Evolutionary conservation across 2,797 vertebrate species (phyloP).

Genomic region (Danio kyathit): DNA sequence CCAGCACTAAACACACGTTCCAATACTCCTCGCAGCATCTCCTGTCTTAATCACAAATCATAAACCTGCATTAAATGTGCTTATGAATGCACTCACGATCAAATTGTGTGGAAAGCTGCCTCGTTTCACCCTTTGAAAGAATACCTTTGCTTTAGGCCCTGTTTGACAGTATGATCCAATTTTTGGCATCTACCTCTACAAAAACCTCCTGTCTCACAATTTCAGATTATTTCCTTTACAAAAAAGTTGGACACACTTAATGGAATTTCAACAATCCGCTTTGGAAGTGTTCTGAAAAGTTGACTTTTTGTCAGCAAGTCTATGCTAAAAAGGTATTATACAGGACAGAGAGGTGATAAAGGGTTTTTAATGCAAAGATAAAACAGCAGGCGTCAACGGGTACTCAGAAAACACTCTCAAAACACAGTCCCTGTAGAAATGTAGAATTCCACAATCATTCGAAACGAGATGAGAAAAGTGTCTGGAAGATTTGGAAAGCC

Average conservation of each 20-base stretch:
- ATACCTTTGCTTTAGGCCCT: background rate
- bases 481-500: background rate
- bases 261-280: constrained; percentile 37
- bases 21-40: constrained; percentile 68
- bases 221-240: constrained; percentile 26
- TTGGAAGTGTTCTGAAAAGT: constrained; percentile 10
- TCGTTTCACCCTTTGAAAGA: constrained; percentile 20
- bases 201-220: constrained; percentile 22
- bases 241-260: constrained; percentile 10
- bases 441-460: background rate
- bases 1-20: constrained; percentile 59
- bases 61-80: constrained; percentile 65
- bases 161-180: constrained; percentile 1
- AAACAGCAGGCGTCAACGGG: background rate
- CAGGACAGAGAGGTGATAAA: background rate
- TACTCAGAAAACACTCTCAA: background rate
- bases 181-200: background rate
- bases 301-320: constrained; percentile 2
- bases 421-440: constrained; percentile 15
- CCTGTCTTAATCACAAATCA: constrained; percentile 69
- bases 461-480: background rate
- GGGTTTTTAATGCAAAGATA: constrained; percentile 21
- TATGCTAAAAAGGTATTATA: background rate
- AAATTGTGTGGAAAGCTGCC: constrained; percentile 3
- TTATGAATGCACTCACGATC: constrained; percentile 14